Percentiles rank a stretch among this genome's conserved stretches.
phyloP scores from a whole-genome alignment of 2,888 invertebrate species.

The Sialis lutaria region DNA sequence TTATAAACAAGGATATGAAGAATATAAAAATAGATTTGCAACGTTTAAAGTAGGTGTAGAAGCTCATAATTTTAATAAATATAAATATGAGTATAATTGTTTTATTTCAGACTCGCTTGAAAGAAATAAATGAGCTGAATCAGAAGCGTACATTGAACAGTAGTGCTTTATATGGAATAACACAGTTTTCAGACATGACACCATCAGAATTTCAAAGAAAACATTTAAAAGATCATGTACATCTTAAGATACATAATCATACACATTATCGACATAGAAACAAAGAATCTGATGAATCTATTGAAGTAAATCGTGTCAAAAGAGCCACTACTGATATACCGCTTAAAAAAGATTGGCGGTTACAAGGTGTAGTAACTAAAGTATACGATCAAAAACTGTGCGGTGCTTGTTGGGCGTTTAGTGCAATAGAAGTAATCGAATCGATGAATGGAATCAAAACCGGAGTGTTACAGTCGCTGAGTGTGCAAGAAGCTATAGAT shows the following conservation, averaged over 20 bases:
- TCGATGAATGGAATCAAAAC: constrained; percentile 55
- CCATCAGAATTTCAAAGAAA: background rate
- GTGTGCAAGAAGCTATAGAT: constrained; percentile 69
- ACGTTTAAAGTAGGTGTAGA: background rate
- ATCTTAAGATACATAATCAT: background rate
- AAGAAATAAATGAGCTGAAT: constrained; percentile 2
- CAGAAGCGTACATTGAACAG: background rate
- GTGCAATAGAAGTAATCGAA: constrained; percentile 56
- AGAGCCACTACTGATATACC: constrained; percentile 12
- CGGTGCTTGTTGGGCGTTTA: constrained; percentile 81
- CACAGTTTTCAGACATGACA: constrained; percentile 3
- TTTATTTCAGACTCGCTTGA: background rate
- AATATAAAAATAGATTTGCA: background rate
- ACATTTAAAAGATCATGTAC: background rate
- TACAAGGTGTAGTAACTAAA: constrained; percentile 43
- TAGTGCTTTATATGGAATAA: constrained; percentile 4
- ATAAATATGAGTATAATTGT: too few relatives aligned
- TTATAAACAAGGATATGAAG: constrained; percentile 24
- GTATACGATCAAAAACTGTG: constrained; percentile 57
- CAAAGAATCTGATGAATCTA: background rate
- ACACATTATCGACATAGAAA: too few relatives aligned
- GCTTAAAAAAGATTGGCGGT: constrained; percentile 25
- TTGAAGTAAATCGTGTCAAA: background rate
- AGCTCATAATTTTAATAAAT: too few relatives aligned
- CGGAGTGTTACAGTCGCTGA: constrained; percentile 39